Percentiles rank a stretch among this genome's conserved stretches.
phyloP scores from a whole-genome alignment of 2,888 invertebrate species.

The Nebria salina region DNA sequence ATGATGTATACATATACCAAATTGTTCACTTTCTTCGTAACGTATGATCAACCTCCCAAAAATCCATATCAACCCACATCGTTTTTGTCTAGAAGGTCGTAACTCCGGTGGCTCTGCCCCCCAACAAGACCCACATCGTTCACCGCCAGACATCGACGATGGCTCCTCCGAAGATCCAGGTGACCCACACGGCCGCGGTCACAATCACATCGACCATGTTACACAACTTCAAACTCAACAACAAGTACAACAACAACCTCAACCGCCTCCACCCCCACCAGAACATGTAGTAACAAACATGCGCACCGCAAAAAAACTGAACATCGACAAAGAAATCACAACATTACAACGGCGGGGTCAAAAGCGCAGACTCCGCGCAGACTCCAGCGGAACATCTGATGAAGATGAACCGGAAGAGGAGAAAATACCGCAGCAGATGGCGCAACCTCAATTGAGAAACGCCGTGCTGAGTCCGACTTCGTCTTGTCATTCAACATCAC shows the following conservation, averaged over 20 bases:
- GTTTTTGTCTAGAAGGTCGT: slow-evolving; percentile 65
- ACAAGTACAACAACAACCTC: slow-evolving; percentile 47
- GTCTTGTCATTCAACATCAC: slow-evolving; percentile 70
- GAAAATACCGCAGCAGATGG: slow-evolving; percentile 48
- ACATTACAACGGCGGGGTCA: slow-evolving; percentile 64
- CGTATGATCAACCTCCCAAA: background rate
- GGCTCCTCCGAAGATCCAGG: slow-evolving; percentile 64
- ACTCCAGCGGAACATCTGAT: slow-evolving; percentile 65
- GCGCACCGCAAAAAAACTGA: slow-evolving; percentile 26
- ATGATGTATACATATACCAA: background rate
- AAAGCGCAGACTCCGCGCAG: slow-evolving; percentile 70
- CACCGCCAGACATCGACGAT: slow-evolving; percentile 63
- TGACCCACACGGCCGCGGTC: slow-evolving; percentile 65
- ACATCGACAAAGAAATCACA: slow-evolving; percentile 37
- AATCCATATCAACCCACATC: background rate
- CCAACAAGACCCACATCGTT: slow-evolving; percentile 62
- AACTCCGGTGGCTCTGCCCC: slow-evolving; percentile 67
- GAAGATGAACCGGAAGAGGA: slow-evolving; percentile 65
- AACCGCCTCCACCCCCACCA: slow-evolving; percentile 54
- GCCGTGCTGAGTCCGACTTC: slow-evolving; percentile 70
- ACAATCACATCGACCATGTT: slow-evolving; percentile 64
- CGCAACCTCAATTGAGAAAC: slow-evolving; percentile 56
- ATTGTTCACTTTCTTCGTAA: background rate
- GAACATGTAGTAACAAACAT: slow-evolving; percentile 41
- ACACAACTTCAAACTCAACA: slow-evolving; percentile 64